Base-by-base conservation (phyloP, 2,888 invertebrate genomes). In the Fabriciana adippe region DNA sequence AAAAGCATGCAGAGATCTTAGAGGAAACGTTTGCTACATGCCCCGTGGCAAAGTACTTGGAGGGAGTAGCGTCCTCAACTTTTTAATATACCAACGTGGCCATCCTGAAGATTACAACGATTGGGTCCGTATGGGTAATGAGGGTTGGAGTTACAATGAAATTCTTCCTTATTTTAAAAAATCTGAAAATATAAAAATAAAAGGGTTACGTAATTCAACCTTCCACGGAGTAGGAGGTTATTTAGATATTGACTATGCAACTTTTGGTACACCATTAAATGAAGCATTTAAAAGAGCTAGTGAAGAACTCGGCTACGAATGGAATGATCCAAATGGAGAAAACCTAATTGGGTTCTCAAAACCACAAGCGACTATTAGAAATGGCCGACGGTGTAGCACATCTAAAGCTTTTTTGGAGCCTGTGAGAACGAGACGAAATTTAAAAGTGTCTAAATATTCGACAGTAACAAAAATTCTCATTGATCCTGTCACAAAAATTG, bases 101-200 rank as follows among this genome's bases (percentile, higher is more conserved):
- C 96, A 97, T 78, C 95, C 94, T n/a, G 90, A 90, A 55, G 97
- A 98, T 88, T 98, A 96, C 81, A 96, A 98, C 80, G 93, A 94
- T 64, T 98, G 98, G 98, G 95, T 93, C n/a, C 87, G 86, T 35
- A 90, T 95, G 82, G 97, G 97, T 0, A 97, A 97, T 79, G 82
- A 89, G 0, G 97, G 97, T 0, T 98, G 98, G 98, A 94, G 95
- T 67, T 97, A 95, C 80, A 79, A 93, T 0, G 94, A 96, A 66
- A 92, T 97, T 0, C 80, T 97, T 21, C 92, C 95, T 2, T 97
- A 97, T 81, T 98, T 98, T 76, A 94, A 93, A 70, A 97, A 96
- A 83, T 96, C 96, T 0, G 97, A 97, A 88, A 95, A 95, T 75
- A 94, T 95, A 74, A 91, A 92, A 60, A 93, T 94, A 66, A 81